A percentile compares a stretch with the other conserved stretches of the same genome.
Evolutionary conservation across 2,888 invertebrate genomes (phyloP).

Genomic region (Empis livida): DNA sequence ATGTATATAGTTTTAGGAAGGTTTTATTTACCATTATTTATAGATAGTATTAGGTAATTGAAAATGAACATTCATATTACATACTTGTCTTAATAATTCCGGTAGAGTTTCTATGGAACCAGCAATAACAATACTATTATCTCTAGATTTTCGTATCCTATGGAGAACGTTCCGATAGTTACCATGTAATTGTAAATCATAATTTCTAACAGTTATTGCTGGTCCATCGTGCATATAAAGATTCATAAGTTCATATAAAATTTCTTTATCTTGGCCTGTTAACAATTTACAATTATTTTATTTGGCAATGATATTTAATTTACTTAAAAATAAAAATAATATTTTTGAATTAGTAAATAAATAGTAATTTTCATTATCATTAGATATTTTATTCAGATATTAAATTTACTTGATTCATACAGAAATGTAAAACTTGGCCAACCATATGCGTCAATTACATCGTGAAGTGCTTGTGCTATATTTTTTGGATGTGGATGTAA

Average conservation of each 20-base stretch:
- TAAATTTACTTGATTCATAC: slow-evolving; percentile 48
- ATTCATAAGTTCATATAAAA: slow-evolving; percentile 57
- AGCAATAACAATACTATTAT: slow-evolving; percentile 60
- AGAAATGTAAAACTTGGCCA: slow-evolving; percentile 83
- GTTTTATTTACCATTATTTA: too few relatives aligned
- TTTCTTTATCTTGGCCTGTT: slow-evolving; percentile 44
- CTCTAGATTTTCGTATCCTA: slow-evolving; percentile 53
- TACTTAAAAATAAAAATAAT: too few relatives aligned
- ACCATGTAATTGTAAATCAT: slow-evolving; percentile 51
- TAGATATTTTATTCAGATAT: not conserved
- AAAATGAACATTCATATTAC: not conserved
- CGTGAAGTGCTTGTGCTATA: slow-evolving; percentile 48
- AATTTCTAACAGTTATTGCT: slow-evolving; percentile 47
- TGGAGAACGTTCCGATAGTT: slow-evolving; percentile 55
- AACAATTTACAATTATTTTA: not conserved
- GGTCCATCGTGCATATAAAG: slow-evolving; percentile 46
- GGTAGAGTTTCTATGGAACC: slow-evolving; percentile 48
- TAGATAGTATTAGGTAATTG: too few relatives aligned
- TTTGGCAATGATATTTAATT: too few relatives aligned
- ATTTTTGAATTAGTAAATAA: too few relatives aligned
- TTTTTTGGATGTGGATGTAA: slow-evolving; percentile 56
- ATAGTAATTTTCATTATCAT: too few relatives aligned
- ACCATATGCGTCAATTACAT: slow-evolving; percentile 55
- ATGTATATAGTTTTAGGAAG: too few relatives aligned
- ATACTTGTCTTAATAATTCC: slow-evolving; percentile 40